phyloP scores from a whole-genome alignment of 2,888 invertebrate species.

The Amblyjoppa proteus region DNA sequence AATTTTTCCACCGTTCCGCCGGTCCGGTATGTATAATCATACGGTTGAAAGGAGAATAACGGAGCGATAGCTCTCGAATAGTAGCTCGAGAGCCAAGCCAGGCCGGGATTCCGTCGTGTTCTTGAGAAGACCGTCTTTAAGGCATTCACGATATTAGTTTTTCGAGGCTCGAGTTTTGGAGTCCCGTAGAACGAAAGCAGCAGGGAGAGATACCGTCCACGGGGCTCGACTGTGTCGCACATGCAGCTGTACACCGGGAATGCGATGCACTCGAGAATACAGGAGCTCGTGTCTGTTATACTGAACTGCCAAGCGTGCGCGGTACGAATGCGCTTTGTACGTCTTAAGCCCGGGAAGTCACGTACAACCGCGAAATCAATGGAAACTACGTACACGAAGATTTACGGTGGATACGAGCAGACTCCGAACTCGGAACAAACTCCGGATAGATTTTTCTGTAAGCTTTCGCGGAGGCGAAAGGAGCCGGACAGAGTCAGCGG shows the following conservation, averaged over 20 bases:
- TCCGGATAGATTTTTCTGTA: neutral
- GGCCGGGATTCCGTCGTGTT: conserved; percentile 13
- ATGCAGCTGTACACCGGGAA: conserved; percentile 7
- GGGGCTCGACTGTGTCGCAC: conserved; percentile 1
- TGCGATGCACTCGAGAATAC: conserved; percentile 34
- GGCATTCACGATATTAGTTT: conserved; percentile 60
- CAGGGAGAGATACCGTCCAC: conserved; percentile 15
- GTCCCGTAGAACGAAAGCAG: conserved; percentile 35
- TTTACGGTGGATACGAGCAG: conserved; percentile 51
- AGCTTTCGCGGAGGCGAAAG: neutral
- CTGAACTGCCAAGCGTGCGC: conserved; percentile 15
- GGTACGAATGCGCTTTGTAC: conserved; percentile 33
- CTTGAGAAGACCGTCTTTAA: conserved; percentile 48
- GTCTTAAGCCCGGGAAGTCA: conserved; percentile 44
- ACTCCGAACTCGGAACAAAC: conserved; percentile 13
- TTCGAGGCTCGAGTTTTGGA: conserved; percentile 38
- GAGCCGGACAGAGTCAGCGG: neutral
- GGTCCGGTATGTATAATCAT: no score
- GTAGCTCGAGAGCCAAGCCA: conserved; percentile 36
- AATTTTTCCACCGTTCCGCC: no score
- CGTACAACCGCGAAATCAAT: conserved; percentile 60
- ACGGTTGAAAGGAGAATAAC: neutral
- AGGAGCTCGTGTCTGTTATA: conserved; percentile 18
- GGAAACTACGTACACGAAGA: conserved; percentile 52
- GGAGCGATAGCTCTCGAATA: neutral